Evolutionary conservation across 2,888 invertebrate species (phyloP), one percentile per base, ranked within the genome.

Genomic region (Antitype chi): DNA sequence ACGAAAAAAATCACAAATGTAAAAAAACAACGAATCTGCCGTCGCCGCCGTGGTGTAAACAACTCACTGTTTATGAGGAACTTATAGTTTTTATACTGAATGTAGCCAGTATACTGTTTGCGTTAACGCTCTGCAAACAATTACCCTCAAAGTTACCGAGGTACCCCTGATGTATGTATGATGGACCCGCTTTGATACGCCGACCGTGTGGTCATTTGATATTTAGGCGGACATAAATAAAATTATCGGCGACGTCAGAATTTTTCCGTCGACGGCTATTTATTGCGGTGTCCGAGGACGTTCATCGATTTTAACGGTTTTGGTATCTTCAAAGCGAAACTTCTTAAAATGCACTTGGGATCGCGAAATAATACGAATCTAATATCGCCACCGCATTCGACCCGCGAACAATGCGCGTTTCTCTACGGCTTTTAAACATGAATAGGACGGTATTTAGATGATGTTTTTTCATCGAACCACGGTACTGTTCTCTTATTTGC

Each of bases 391-490:
- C 96, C 94, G 94, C 95, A 94, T 94, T 93, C 93, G 93, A 91
- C 83, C 91, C 89, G 91, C 92, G 92, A 93, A 96, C 96, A 96
- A 96, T 92, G 86, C 87, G 38, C 93, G 93, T 94, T 96, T 95
- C 94, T 94, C 93, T 92, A 94, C 95, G 96, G 95, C 95, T 96
- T 96, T 96, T 96, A 96, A 96, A 95, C 96, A 87, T 96, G 94
- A 96, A 96, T 96, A 94, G 96, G 92, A 93, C 89, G 91, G 94
- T 96, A 96, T 96, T 96, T 96, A 95, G 95, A 95, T 95, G 94
- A 93, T 94, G 93, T 96, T 96, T 96, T 95, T 94, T 95, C 91
- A 87, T 78, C 71, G 78, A 84, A 86, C 91, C 91, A 88, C 89
- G 90, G 93, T 89, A 95, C 92, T 95, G 95, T 96, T 96, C 96